These are phyloP conservation scores for Novumbra hubbsi DNA, from an alignment of 2,797 vertebrate species.

Conservation along the genomic window DNA sequence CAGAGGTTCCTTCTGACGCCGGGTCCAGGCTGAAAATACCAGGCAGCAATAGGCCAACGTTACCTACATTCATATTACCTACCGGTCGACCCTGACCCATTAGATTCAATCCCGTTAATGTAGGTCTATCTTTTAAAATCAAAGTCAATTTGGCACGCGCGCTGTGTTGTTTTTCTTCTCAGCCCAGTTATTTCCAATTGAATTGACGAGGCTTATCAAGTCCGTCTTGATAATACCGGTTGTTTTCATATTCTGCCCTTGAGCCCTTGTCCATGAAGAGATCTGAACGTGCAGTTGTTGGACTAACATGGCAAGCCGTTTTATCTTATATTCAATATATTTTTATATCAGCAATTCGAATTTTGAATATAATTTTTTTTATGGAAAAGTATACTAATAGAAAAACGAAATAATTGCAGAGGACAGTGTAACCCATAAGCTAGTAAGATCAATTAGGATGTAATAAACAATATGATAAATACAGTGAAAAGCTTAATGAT, in stretches of 20 bases:
- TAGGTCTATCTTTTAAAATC: not conserved
- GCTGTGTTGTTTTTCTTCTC: not conserved
- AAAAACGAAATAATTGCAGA: no score
- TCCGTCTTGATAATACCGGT: slow-evolving; percentile 47
- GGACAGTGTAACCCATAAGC: no score
- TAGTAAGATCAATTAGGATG: no score
- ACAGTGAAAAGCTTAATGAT: no score
- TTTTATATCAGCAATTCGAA: no score
- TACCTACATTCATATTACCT: not conserved
- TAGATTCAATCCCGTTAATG: slow-evolving; percentile 10
- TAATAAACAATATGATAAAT: no score
- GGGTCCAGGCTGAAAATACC: not conserved
- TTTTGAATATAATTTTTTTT: no score
- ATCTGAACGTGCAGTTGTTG: slow-evolving; percentile 4
- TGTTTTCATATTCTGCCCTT: slow-evolving; percentile 54
- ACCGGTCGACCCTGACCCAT: not conserved
- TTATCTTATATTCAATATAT: no score
- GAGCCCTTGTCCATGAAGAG: slow-evolving; percentile 33
- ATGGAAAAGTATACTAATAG: no score
- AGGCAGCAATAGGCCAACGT: not conserved
- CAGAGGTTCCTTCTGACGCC: not conserved
- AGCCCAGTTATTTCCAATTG: slow-evolving; percentile 21
- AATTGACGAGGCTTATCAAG: slow-evolving; percentile 29
- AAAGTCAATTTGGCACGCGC: slow-evolving; percentile 1
- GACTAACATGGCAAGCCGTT: no score